Conservation (phyloP, 2,888 invertebrate species). For the Shargacucullia verbasci region DNA sequence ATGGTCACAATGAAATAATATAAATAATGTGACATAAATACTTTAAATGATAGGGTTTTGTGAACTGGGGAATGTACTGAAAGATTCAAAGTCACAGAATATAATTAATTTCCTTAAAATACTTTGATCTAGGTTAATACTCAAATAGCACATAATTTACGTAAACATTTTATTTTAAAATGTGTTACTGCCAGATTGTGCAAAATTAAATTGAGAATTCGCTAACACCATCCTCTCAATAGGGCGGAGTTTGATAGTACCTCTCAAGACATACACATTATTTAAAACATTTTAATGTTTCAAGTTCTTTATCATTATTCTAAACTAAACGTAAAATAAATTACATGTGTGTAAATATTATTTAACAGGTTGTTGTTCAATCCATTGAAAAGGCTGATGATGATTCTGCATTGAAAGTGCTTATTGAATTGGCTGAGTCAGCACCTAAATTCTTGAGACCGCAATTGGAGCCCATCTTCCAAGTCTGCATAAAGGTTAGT, state of each 20-base stretch:
- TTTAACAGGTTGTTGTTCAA: constrained; percentile 91
- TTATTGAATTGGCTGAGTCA: constrained; percentile 98
- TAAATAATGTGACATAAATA: too few relatives aligned
- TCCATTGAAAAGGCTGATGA: constrained; percentile 96
- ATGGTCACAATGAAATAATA: too few relatives aligned
- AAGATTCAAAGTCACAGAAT: too few relatives aligned
- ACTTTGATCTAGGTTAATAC: too few relatives aligned
- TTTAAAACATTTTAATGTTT: not conserved
- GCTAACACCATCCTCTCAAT: constrained; percentile 82
- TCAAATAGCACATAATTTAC: constrained; percentile 60
- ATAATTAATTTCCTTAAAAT: too few relatives aligned
- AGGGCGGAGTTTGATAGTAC: constrained; percentile 87
- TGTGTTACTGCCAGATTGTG: constrained; percentile 83
- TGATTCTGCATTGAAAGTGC: constrained; percentile 96
- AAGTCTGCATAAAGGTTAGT: constrained; percentile 67
- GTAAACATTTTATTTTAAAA: constrained; percentile 73
- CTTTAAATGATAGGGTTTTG: too few relatives aligned
- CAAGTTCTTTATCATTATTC: too few relatives aligned
- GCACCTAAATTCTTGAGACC: constrained; percentile 97
- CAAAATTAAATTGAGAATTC: constrained; percentile 81
- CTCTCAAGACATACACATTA: constrained; percentile 74
- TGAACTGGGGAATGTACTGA: too few relatives aligned
- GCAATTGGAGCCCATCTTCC: constrained; percentile 95
- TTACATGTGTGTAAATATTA: not conserved
- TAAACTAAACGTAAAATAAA: too few relatives aligned